Conservation (phyloP, 2,113 vertebrate species). For the Pterocles burchelli region DNA sequence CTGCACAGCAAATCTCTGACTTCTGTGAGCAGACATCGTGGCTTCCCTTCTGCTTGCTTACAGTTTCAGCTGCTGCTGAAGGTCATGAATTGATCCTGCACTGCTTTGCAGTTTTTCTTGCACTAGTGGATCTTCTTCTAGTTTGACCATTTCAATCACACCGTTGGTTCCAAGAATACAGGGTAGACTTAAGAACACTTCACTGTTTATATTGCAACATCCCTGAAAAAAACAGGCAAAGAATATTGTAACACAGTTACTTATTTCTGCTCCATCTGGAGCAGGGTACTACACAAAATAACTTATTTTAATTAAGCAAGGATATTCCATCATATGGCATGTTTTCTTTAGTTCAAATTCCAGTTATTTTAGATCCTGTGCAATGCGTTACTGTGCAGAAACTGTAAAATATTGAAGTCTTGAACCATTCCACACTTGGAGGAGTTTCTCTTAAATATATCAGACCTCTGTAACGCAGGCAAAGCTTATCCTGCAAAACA, state of each 20-base stretch:
- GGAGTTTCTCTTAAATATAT: not conserved
- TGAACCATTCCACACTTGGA: not conserved
- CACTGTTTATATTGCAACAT: conserved; percentile 81
- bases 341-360: not conserved
- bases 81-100: conserved; percentile 77
- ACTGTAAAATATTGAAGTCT: not conserved
- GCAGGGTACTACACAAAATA: not conserved
- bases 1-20: not conserved
- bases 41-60: conserved; percentile 59
- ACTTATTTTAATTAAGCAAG: not conserved
- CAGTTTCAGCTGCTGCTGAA: conserved; percentile 86
- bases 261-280: not conserved
- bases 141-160: conserved; percentile 79
- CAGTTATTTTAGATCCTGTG: not conserved
- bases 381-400: not conserved
- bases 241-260: not conserved
- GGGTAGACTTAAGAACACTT: conserved; percentile 94
- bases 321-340: not conserved
- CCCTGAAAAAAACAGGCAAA: conserved; percentile 75
- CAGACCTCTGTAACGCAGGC: not conserved
- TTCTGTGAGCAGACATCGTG: not conserved
- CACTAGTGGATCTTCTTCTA: conserved; percentile 73
- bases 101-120: conserved; percentile 82
- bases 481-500: not conserved
- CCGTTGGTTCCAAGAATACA: conserved; percentile 85